Evolutionary conservation across 1,140 invertebrate genomes (phyloP).

Genomic region (Solenopsis invicta): DNA sequence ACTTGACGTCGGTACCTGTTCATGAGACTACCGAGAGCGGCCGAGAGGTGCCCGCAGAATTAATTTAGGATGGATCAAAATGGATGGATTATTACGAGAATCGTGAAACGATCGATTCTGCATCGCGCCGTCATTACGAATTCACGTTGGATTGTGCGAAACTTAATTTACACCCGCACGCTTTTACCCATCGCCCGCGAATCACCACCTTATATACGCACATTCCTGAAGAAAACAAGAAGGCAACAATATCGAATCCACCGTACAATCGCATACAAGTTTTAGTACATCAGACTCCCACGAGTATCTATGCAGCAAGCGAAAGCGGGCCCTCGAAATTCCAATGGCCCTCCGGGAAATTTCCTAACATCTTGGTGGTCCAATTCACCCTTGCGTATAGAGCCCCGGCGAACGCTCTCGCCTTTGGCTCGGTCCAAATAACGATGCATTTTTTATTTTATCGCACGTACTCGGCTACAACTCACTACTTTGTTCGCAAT

Average conservation of each 20-base stretch:
- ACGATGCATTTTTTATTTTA: conserved; percentile 71
- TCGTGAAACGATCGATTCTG: not conserved
- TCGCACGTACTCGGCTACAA: conserved; percentile 4
- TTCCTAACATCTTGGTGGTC: conserved; percentile 68
- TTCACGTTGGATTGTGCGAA: not conserved
- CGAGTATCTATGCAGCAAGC: conserved; percentile 54
- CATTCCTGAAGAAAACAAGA: conserved; percentile 1
- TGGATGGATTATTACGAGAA: conserved; percentile 15
- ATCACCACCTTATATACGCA: not conserved
- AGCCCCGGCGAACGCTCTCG: not conserved
- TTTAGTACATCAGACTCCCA: conserved; percentile 58
- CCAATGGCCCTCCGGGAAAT: conserved; percentile 71
- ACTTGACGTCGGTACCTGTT: not conserved
- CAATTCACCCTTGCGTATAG: conserved; percentile 51
- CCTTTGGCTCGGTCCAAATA: conserved; percentile 25
- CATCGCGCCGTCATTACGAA: not conserved
- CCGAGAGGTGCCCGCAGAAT: not conserved
- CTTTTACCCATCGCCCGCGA: conserved; percentile 15
- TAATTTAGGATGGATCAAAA: not conserved
- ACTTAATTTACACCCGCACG: not conserved
- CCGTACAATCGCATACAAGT: conserved; percentile 64
- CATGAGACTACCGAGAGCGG: too few species aligned
- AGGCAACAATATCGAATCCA: conserved; percentile 31
- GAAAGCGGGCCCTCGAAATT: conserved; percentile 31
- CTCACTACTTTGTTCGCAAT: not conserved